Percentiles rank a stretch among this genome's conserved stretches.
Conservation (phyloP, 2,113 vertebrate genomes). For the Podiceps cristatus region DNA sequence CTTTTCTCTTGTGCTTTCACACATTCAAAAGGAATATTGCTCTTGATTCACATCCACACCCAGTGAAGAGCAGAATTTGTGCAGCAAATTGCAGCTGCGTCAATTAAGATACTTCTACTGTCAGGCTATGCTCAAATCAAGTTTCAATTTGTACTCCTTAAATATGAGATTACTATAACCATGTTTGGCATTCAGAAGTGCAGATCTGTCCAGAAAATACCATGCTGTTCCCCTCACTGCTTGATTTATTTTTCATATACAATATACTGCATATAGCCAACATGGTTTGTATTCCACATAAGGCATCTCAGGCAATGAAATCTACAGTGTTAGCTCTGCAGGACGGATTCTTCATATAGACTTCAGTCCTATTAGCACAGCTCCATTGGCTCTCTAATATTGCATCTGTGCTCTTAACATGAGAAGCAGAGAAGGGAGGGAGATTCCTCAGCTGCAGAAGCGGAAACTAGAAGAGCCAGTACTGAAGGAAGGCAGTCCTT, state of each 20-base stretch:
- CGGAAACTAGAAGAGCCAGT: not conserved
- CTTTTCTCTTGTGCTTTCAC: not conserved
- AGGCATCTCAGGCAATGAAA: not conserved
- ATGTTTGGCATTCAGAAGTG: slow-evolving; percentile 27
- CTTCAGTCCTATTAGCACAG: not conserved
- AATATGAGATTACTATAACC: slow-evolving; percentile 26
- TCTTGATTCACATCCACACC: not conserved
- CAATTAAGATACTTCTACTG: not conserved
- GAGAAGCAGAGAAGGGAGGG: not conserved
- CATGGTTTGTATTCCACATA: not conserved
- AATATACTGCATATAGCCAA: not conserved
- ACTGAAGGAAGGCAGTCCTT: slow-evolving; percentile 13
- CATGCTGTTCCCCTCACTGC: not conserved
- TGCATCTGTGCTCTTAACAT: not conserved
- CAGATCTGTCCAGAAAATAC: slow-evolving; percentile 23
- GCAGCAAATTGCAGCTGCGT: not conserved
- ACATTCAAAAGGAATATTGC: not conserved
- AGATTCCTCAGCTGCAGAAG: slow-evolving; percentile 23
- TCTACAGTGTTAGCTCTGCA: not conserved
- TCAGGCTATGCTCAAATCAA: not conserved
- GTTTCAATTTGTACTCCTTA: slow-evolving; percentile 39
- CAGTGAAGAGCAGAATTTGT: not conserved
- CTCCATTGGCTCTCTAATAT: not conserved
- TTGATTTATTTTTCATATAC: slow-evolving; percentile 27
- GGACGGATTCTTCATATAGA: not conserved